phyloP scores from a whole-genome alignment of 1,140 invertebrate genomes.

The Orius laevigatus region DNA sequence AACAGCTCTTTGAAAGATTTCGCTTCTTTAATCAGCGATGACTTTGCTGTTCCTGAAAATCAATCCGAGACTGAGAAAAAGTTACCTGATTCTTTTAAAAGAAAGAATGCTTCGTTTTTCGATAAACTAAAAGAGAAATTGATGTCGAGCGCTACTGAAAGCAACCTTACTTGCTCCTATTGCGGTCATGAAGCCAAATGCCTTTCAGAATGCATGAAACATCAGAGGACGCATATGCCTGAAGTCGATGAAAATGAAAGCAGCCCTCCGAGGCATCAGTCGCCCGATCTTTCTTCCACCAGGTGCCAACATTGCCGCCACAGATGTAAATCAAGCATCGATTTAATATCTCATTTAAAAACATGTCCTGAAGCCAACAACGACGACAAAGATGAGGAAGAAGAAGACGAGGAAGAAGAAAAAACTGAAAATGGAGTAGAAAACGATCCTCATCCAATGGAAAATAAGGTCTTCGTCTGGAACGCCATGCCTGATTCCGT shows the following conservation, averaged over 20 bases:
- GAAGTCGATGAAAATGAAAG: slow-evolving; percentile 31
- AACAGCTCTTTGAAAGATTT: slow-evolving; percentile 33
- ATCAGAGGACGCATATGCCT: slow-evolving; percentile 37
- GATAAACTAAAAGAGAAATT: slow-evolving; percentile 63
- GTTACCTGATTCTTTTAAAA: slow-evolving; percentile 31
- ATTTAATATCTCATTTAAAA: slow-evolving; percentile 54
- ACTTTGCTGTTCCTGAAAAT: slow-evolving; percentile 13
- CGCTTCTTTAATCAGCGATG: slow-evolving; percentile 29
- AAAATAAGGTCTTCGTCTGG: slow-evolving; percentile 61
- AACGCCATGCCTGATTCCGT: slow-evolving; percentile 33
- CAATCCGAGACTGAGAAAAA: slow-evolving; percentile 24
- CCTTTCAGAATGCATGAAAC: slow-evolving; percentile 59
- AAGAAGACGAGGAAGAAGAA: slow-evolving; percentile 24
- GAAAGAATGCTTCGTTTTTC: slow-evolving; percentile 63
- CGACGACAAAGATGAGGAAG: slow-evolving; percentile 17
- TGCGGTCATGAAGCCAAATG: slow-evolving; percentile 69
- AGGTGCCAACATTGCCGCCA: slow-evolving; percentile 70
- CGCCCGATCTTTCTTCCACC: slow-evolving; percentile 34
- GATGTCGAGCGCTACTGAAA: slow-evolving; percentile 31
- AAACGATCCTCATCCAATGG: slow-evolving; percentile 45
- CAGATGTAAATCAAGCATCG: slow-evolving; percentile 62
- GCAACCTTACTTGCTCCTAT: slow-evolving; percentile 23
- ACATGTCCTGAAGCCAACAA: slow-evolving; percentile 33
- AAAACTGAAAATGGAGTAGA: slow-evolving; percentile 23
- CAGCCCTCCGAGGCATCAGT: slow-evolving; percentile 24